These are phyloP conservation scores for Drosophila anomelani DNA, from an alignment of 2,888 invertebrate species.

Conservation along the genomic window DNA sequence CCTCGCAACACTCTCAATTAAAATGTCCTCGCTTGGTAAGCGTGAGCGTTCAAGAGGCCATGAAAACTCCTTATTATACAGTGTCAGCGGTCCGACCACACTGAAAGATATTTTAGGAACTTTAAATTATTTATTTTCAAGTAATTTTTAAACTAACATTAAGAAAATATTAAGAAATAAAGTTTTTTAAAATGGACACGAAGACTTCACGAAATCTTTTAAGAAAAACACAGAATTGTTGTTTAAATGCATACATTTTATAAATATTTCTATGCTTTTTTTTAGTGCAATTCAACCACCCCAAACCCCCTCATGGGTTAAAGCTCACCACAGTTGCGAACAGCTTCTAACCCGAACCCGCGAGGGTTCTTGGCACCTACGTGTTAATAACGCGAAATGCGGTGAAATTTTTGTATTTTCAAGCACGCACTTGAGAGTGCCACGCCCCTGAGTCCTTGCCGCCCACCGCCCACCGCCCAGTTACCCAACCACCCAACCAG, in stretches of 20 bases:
- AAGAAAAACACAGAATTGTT: not conserved
- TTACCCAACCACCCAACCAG: too few relatives aligned
- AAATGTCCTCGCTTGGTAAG: constrained; percentile 81
- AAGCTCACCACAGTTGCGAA: constrained; percentile 37
- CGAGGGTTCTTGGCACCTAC: constrained; percentile 65
- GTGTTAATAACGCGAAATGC: constrained; percentile 80
- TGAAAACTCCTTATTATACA: constrained; percentile 80
- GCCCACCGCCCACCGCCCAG: constrained; percentile 10
- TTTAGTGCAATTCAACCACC: constrained; percentile 1
- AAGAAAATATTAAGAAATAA: too few relatives aligned
- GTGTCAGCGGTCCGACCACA: constrained; percentile 61
- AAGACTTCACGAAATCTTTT: too few relatives aligned
- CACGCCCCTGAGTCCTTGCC: constrained; percentile 65
- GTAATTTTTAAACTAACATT: too few relatives aligned
- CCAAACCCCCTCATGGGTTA: constrained; percentile 19
- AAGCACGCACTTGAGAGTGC: constrained; percentile 67
- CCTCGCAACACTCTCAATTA: constrained; percentile 79
- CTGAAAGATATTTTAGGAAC: not conserved
- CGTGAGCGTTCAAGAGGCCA: constrained; percentile 80
- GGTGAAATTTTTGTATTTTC: constrained; percentile 76
- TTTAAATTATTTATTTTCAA: not conserved
- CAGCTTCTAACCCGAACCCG: constrained; percentile 38
- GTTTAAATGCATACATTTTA: not conserved
- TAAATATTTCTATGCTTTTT: not conserved
- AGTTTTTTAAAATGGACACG: too few relatives aligned